Evolutionary conservation across 2,888 invertebrate genomes (phyloP).

Genomic region (Drosophila tripunctata): DNA sequence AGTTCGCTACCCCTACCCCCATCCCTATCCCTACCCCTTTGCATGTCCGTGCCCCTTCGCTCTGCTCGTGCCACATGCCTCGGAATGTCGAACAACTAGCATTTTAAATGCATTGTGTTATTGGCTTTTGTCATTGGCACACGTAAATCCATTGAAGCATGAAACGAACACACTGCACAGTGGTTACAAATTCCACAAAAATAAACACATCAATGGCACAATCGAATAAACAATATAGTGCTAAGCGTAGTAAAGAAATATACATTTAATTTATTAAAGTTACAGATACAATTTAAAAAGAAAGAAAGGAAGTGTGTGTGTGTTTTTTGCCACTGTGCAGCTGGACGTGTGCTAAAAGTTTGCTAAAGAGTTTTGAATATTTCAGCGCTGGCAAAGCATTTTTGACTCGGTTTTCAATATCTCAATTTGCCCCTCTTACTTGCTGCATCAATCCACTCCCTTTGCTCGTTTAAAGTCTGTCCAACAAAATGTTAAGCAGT

Average conservation of each 20-base stretch:
- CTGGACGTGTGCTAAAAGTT: neutral
- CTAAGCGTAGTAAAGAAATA: neutral
- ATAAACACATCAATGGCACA: neutral
- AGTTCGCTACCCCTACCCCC: neutral
- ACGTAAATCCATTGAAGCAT: constrained; percentile 67
- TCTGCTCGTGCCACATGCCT: neutral
- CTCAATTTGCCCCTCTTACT: neutral
- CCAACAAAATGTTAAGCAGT: constrained; percentile 55
- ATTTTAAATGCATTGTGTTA: constrained; percentile 56
- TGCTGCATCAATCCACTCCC: too few relatives aligned
- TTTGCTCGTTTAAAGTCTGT: neutral
- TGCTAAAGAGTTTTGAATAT: constrained; percentile 35
- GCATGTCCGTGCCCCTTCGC: neutral
- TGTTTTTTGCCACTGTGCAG: neutral
- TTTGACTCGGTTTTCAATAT: constrained; percentile 42
- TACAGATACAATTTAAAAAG: too few relatives aligned
- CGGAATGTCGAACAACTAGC: constrained; percentile 10
- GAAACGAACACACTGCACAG: constrained; percentile 50
- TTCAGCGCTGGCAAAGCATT: constrained; percentile 16
- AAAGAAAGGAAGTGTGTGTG: neutral
- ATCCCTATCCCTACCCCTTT: neutral
- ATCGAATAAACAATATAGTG: neutral
- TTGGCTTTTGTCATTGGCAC: constrained; percentile 58
- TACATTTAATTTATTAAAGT: neutral
- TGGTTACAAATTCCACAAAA: neutral